Evolutionary conservation across 2,113 vertebrate species (phyloP), one percentile per base, ranked within the genome.

Genomic region (Salvelinus fontinalis): DNA sequence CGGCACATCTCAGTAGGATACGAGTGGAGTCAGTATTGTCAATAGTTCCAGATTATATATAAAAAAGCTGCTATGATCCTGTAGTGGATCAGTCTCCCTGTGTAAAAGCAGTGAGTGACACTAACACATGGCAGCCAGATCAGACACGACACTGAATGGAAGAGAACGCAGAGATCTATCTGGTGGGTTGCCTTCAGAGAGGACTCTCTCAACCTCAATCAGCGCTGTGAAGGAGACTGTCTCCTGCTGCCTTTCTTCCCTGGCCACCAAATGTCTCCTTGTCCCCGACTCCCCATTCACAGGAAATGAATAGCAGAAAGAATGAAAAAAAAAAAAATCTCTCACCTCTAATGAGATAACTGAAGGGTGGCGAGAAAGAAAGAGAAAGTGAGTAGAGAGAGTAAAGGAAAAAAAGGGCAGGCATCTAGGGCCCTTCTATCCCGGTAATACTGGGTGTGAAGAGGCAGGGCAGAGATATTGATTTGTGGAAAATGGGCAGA

Each of bases 401-500:
- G 18, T 22, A 27, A 68, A 60, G 67, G 49, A 7, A 54, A 39
- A 65, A 59, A 71, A 51, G 67, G 70, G 57, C 71, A 77, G 60
- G 31, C 9, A 54, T 67, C 77, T 70, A 72, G 76, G 57, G 39
- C 51, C 75, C 77, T 71, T 75, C 75, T 70, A 54, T 68, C 34
- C 57, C 39, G 27, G 31, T 22, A 8, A 22, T 62, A 62, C 59
- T 22, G 20, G 5, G 5, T 62, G 18, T 62, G n/a, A 62, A 13
- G 67, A 70, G 72, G 75, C 77, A 26, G 76, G 70, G 18, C 5
- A 60, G 65, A 13, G 5, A 12, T 67, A 93, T 91, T 78, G 92
- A 93, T 92, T 86, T 74, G 81, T 92, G 91, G 92, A 91, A 92
- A 91, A 91, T 84, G 76, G 86, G 82, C 69, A 16, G 3, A 84